Percentiles rank a stretch among this genome's conserved stretches.
phyloP scores from a whole-genome alignment of 2,888 invertebrate genomes.

The Chymomyza caudatula region DNA sequence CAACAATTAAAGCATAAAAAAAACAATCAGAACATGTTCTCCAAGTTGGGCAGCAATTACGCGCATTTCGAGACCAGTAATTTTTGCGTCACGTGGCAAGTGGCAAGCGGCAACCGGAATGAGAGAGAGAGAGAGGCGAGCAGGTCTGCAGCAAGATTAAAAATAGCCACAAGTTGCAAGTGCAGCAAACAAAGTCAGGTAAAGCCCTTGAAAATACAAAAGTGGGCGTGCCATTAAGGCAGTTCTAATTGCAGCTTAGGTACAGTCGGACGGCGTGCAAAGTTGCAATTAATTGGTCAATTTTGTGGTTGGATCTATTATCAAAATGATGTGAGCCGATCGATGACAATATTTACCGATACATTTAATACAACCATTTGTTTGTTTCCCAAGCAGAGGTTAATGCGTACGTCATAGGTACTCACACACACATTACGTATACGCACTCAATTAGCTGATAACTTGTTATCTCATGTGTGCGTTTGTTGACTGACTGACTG shows the following conservation, averaged over 20 bases:
- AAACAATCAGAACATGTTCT: constrained; percentile 24
- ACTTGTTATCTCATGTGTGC: not conserved
- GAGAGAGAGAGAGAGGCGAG: too few relatives aligned
- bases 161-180: constrained; percentile 7
- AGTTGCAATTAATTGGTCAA: not conserved
- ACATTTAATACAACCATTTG: not conserved
- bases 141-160: not conserved
- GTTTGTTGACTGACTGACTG: not conserved
- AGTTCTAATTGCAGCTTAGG: constrained; percentile 22
- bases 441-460: not conserved
- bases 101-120: constrained; percentile 6
- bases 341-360: not conserved
- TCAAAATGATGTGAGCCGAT: not conserved
- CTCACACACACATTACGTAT: not conserved
- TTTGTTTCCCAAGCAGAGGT: not conserved
- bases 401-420: not conserved
- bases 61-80: constrained; percentile 13
- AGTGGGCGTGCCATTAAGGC: constrained; percentile 61
- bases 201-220: constrained; percentile 53
- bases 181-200: constrained; percentile 21
- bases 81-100: constrained; percentile 34
- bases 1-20: constrained; percentile 5
- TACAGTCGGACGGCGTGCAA: not conserved
- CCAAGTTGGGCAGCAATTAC: constrained; percentile 35
- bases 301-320: not conserved